Evolutionary conservation across 2,113 vertebrate species (phyloP).

Genomic region (Seriola quinqueradiata): DNA sequence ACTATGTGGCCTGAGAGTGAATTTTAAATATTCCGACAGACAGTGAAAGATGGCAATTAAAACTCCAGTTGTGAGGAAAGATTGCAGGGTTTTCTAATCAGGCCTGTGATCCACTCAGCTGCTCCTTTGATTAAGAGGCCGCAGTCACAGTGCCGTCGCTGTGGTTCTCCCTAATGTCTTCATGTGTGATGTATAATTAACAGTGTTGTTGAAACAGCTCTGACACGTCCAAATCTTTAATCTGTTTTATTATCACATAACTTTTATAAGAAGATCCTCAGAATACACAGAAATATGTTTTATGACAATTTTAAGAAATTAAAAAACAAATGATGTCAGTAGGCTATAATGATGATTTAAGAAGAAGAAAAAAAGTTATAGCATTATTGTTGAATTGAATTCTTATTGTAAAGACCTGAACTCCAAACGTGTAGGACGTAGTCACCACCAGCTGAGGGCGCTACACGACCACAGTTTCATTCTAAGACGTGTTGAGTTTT

Average conservation of each 20-base stretch:
- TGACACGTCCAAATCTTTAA: background rate
- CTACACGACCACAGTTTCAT: constrained; percentile 11
- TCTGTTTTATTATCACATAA: background rate
- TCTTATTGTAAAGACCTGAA: background rate
- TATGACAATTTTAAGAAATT: too few species aligned
- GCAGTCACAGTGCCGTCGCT: background rate
- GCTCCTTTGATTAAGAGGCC: background rate
- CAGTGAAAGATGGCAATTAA: background rate
- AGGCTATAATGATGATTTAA: too few species aligned
- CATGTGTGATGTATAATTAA: background rate
- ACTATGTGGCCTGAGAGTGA: background rate
- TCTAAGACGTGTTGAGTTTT: background rate
- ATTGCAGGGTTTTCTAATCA: background rate
- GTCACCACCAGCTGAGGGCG: constrained; percentile 47
- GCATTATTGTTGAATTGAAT: too few species aligned
- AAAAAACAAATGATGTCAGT: too few species aligned
- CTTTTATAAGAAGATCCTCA: background rate
- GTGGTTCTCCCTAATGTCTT: background rate
- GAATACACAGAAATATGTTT: background rate
- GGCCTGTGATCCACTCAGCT: constrained; percentile 7
- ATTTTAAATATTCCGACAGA: background rate
- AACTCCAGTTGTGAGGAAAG: background rate
- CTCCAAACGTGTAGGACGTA: constrained; percentile 6
- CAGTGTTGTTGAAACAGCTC: background rate
- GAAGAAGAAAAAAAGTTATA: background rate